Base-by-base conservation (phyloP, 1,140 invertebrate species). In the Cyphomyrmex costatus region DNA sequence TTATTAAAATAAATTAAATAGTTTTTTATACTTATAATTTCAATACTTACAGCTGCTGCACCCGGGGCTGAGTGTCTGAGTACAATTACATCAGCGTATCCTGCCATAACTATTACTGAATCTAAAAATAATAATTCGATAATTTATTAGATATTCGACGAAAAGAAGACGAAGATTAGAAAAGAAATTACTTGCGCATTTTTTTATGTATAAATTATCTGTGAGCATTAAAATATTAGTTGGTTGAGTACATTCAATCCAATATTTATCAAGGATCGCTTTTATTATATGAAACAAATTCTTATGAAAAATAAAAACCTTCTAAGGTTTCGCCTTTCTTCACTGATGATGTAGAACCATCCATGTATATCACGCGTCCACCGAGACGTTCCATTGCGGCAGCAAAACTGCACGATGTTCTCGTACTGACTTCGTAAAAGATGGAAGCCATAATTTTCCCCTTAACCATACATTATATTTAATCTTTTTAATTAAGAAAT, bases 321-420 rank as follows among this genome's bases (percentile, higher is more conserved):
- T 99, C 98, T 16, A 99, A 95, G 21, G 97, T 97, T 96, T 99
- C 99, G 68, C 99, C 99, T 95, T 99, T 99, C 93, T 99, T 98
- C 14, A 98, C 97, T 0, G 99, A 99, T 0, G 99, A 99, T 65
- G 97, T 98, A 0, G 96, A 96, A 85, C 97, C 97, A 93, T 99
- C 98, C 95, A 99, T 98, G 91, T 97, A 96, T 86, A 99, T 97
- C 0, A 99, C 98, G 16, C 96, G 96, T 0, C 99, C 99, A 24
- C 99, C 99, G 19, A 99, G 96, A 91, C 99, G 95, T 93, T 99
- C 97, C 98, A 99, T 99, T 3, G 99, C 99, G 2, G 98, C 98
- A 5, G 98, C 96, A 95, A 99, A 99, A 93, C 99, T 99, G 93
- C 98, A 98, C 92, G 97, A 97, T 0, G 99, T 99, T 88, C 99